Base-by-base conservation (phyloP, 2,888 invertebrate genomes). In the Melanotus villosus region DNA sequence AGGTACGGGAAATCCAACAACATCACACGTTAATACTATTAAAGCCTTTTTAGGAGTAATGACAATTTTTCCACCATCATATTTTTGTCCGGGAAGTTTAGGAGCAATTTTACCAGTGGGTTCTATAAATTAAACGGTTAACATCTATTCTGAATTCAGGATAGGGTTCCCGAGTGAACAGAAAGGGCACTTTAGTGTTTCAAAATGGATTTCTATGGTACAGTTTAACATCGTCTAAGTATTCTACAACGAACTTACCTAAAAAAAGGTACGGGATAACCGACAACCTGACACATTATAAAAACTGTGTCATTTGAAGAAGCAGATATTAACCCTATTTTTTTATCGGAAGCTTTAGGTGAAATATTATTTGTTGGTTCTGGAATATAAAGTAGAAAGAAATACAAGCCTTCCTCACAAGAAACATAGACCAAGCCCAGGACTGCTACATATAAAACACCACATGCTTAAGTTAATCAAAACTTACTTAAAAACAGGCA, bases 311-410 rank as follows among this genome's bases (percentile, higher is more conserved):
- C 76, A 89, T 88, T 82, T 92, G 78, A 71, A 56, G 80, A 80
- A 59, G 83, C 84, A 77, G 85, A 82, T 77, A 89, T 84, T 79
- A 89, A 85, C 70, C 86, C 86, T 75, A 85, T 83, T 78, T 85
- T 86, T 79, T 86, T 86, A 62, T 86, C 86, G 36, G 86, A 79
- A 14, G 84, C 81, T 75, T 86, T 86, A 75, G 91, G 90, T 69
- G 90, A 87, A 79, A 90, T 89, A 84, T 91, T 90, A 86, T 88
- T 90, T 60, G 90, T 90, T 59, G 90, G 90, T 86, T 91, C 91
- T 91, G 89, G 80, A 89, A 68, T 23, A 10, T 10, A 43, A 10
- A 43, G n/a, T n/a, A n/a, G n/a, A 43, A 5, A 5, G 19, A 18
- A 16, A 18, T 41, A 16, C 18, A 7, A 41, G 9, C 14, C 21